A percentile compares a stretch with the other conserved stretches of the same genome.
phyloP scores from a whole-genome alignment of 2,888 invertebrate genomes.

The Drosophila fulvimacula region DNA sequence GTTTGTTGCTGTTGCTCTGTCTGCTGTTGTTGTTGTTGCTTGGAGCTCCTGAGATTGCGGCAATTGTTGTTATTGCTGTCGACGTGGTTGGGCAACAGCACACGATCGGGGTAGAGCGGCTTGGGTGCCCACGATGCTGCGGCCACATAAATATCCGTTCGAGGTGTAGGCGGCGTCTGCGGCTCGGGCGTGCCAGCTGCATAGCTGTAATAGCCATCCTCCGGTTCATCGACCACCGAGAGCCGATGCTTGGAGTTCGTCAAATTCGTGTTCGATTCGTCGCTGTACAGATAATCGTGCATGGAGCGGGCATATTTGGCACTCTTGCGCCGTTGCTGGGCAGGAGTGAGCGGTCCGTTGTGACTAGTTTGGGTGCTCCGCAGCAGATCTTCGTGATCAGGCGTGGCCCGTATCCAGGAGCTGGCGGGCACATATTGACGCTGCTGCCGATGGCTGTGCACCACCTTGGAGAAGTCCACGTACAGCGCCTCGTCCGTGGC shows the following conservation, averaged over 20 bases:
- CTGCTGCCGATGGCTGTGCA: conserved; percentile 72
- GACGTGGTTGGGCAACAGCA: conserved; percentile 65
- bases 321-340: conserved; percentile 66
- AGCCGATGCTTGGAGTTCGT: conserved; percentile 65
- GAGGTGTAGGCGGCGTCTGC: conserved; percentile 66
- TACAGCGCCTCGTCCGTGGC: conserved; percentile 84
- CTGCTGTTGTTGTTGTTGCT: conserved; percentile 21
- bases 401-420: conserved; percentile 72
- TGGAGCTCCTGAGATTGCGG: conserved; percentile 42
- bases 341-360: conserved; percentile 58
- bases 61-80: conserved; percentile 66
- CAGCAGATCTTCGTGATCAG: conserved; percentile 53
- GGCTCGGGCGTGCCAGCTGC: conserved; percentile 81
- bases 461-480: conserved; percentile 84
- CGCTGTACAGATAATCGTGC: conserved; percentile 81
- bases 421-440: conserved; percentile 72
- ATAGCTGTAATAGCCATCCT: conserved; percentile 82
- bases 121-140: conserved; percentile 91
- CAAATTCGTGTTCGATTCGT: conserved; percentile 43
- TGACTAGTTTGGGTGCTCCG: conserved; percentile 26
- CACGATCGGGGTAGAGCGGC: conserved; percentile 85
- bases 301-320: conserved; percentile 79
- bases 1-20: conserved; percentile 43
- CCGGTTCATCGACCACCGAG: conserved; percentile 72
- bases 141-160: conserved; percentile 89